phyloP scores from a whole-genome alignment of 2,888 invertebrate genomes.

The Linnaemya vulpina region DNA sequence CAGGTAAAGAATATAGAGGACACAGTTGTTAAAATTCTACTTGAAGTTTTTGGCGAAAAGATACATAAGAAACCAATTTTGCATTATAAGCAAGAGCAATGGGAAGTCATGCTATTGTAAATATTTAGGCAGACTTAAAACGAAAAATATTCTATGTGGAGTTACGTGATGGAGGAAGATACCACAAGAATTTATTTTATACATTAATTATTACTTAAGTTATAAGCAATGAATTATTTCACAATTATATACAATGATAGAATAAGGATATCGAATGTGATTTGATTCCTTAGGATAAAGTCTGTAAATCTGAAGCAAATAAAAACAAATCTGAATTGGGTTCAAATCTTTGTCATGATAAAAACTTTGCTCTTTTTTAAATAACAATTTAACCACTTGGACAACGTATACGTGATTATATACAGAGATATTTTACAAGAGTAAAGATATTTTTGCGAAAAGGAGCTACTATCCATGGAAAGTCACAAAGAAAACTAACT shows the following conservation, averaged over 20 bases:
- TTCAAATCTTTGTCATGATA: background rate
- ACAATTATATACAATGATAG: constrained; percentile 9
- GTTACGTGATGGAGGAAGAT: background rate
- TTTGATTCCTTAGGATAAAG: constrained; percentile 38
- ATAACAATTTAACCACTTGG: too few relatives aligned
- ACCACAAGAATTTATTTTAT: constrained; percentile 9
- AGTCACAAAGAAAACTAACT: too few relatives aligned
- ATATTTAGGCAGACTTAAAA: background rate
- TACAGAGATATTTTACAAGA: too few relatives aligned
- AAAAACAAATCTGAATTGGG: background rate
- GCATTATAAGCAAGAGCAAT: constrained; percentile 81
- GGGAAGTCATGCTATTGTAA: constrained; percentile 82
- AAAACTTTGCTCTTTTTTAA: too few relatives aligned
- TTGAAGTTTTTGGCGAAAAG: constrained; percentile 80
- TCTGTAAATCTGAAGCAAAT: background rate
- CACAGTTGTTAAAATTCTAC: constrained; percentile 86
- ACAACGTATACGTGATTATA: too few relatives aligned
- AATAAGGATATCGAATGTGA: constrained; percentile 53
- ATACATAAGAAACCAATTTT: constrained; percentile 80
- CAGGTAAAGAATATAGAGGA: constrained; percentile 92
- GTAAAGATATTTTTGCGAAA: too few relatives aligned
- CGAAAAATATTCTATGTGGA: background rate
- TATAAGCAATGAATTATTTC: constrained; percentile 59
- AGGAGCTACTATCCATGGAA: background rate
- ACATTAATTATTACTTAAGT: constrained; percentile 52